These are phyloP conservation scores for Ligdia adustata DNA, from an alignment of 2,888 invertebrate species.

Conservation along the genomic window DNA sequence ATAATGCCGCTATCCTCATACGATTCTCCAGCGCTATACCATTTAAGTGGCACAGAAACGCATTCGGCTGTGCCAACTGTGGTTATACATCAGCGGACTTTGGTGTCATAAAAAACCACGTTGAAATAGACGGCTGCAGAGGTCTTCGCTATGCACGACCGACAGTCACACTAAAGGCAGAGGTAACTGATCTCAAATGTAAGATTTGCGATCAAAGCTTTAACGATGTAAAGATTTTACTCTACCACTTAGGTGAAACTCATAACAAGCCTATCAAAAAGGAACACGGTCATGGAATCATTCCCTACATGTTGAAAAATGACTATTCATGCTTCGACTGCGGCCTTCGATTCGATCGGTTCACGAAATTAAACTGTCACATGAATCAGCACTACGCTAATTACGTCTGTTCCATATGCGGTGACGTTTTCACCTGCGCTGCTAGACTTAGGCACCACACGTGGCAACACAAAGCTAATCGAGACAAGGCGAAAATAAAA, in stretches of 20 bases:
- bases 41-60: slow-evolving; percentile 25
- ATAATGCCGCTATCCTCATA: slow-evolving; percentile 20
- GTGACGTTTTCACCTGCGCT: neutral
- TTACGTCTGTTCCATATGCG: slow-evolving; percentile 14
- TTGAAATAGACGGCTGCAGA: neutral
- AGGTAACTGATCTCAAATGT: slow-evolving; percentile 25
- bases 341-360: slow-evolving; percentile 10
- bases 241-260: slow-evolving; percentile 2
- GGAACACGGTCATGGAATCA: neutral
- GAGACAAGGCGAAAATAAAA: neutral
- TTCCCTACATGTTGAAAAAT: slow-evolving; percentile 8
- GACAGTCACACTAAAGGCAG: slow-evolving; percentile 21
- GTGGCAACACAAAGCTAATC: slow-evolving; percentile 1
- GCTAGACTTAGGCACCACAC: slow-evolving; percentile 5
- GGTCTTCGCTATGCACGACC: neutral
- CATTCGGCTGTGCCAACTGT: slow-evolving; percentile 26
- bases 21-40: slow-evolving; percentile 25
- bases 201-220: slow-evolving; percentile 15
- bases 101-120: neutral
- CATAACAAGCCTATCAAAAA: slow-evolving; percentile 8
- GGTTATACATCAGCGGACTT: slow-evolving; percentile 6
- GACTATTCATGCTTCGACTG: slow-evolving; percentile 12
- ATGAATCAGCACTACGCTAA: slow-evolving; percentile 29
- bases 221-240: neutral
- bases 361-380: slow-evolving; percentile 29